Base-by-base conservation (phyloP, 1,140 invertebrate species). In the Drosophila ogumai region DNA sequence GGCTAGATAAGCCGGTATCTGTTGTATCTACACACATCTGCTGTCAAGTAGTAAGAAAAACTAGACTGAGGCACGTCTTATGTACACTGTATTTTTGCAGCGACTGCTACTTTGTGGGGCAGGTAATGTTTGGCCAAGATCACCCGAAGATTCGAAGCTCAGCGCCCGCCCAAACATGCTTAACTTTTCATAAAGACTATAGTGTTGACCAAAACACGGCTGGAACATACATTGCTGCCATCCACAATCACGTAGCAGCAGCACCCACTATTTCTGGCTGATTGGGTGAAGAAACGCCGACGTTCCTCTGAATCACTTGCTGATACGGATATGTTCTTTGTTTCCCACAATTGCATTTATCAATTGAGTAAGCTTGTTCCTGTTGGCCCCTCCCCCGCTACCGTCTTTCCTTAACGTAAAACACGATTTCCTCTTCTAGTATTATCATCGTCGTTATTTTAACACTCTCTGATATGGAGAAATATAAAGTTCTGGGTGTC, bases 261-360 rank as follows among this genome's bases (percentile, higher is more conserved):
- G 41, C 66, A 36, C 58, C 38, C 61, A 15, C 34, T 40, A 31
- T 67, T 40, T 22, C 9, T 9, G 19, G 19, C 12, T 22, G 46
- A 55, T 55, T 13, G 52, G 25, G 12, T 36, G 9, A 10, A 76
- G 54, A 67, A 47, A 17, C 47, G 41, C 10, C 4, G 28, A 17
- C 46, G 6, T 28, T 52, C 19, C 22, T 34, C 34, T 67, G 72
- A 76, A 67, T 76, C 73, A 76, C 38, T 75, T 19, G 52, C 73
- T 75, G 75, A 87, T 86, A 81, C 57, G 66, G 52, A 69, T 55
- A 63, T 13, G 65, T 79, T 71, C 64, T 66, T 81, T 75, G 65
- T 82, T 76, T 52, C 58, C 60, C 41, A 59, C 32, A 41, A 50
- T 67, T 68, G 61, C 43, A 72, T 56, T 72, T 72, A 72, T 72